Base-by-base conservation (phyloP, 2,797 vertebrate species). In the Luscinia megarhynchos region DNA sequence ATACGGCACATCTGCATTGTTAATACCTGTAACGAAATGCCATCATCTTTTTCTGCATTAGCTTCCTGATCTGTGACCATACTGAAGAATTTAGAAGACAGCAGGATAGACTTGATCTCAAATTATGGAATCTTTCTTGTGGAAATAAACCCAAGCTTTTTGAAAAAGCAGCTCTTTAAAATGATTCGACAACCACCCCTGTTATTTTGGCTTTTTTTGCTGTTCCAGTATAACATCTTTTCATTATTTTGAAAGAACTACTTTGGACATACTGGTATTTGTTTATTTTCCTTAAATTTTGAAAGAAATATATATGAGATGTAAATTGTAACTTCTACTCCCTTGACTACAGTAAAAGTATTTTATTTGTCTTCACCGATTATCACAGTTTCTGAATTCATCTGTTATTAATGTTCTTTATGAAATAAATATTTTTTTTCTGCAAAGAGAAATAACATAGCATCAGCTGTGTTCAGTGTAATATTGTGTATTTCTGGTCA, bases 401-500 rank as follows among this genome's bases (percentile, higher is more conserved):
- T 69, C 80, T 81, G 82, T 95, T 97, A 89, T 94, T 96, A 97
- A 79, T 89, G 38, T 93, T 96, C 59, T 87, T 96, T 96, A 96
- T 94, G 73, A 97, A 97, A 97, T 94, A 97, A 19, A 96, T 90
- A 87, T 83, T 97, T 94, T 93, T 95, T 97, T 94, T 97, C 53
- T 88, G 59, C 91, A 97, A 97, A 94, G 84, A 98, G 96, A 93
- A 97, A 96, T 95, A 97, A 96, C 90, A 97, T 75, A 84, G 80
- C 85, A 96, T 97, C 87, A 95, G 74, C 76, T 96, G 32, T 84
- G 82, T 96, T 91, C 83, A 94, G 63, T 87, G 63, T 72, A 95
- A 96, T 92, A 97, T 94, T 90, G 86, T 94, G 83, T 54, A 97
- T 96, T 98, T 97, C 93, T 95, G 84, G 93, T 95, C 12, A 3